A percentile compares a stretch with the other conserved stretches of the same genome.
Evolutionary conservation across 2,888 invertebrate species (phyloP).

Genomic region (Micropterix aruncella): DNA sequence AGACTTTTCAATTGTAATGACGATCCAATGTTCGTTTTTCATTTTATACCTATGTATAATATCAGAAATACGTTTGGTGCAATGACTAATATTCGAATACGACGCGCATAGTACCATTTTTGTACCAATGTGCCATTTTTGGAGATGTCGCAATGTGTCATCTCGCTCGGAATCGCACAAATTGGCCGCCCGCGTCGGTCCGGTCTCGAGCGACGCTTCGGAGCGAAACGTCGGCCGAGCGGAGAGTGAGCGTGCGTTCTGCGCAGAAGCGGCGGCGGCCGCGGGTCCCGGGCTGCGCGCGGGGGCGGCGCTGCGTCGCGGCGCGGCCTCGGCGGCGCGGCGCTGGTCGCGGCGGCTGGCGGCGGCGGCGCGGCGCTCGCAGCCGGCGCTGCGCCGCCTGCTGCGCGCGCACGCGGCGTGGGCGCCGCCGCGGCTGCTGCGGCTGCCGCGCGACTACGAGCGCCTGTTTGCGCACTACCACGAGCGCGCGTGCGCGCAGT

Average conservation of each 20-base stretch:
- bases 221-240: conserved; percentile 4
- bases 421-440: conserved; percentile 70
- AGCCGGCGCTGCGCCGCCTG: conserved; percentile 52
- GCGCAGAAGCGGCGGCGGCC: conserved; percentile 16
- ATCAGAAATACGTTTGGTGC: too few relatives aligned
- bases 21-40: too few relatives aligned
- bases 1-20: too few relatives aligned
- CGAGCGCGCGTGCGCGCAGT: conserved; percentile 74
- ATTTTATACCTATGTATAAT: too few relatives aligned
- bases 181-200: too few relatives aligned
- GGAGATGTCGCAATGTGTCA: too few relatives aligned
- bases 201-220: conserved; percentile 7
- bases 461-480: conserved; percentile 62
- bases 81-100: too few relatives aligned
- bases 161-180: too few relatives aligned
- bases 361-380: conserved; percentile 32
- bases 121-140: too few relatives aligned
- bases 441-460: conserved; percentile 84
- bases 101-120: too few relatives aligned
- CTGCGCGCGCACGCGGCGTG: conserved; percentile 63
- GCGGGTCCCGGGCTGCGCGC: conserved; percentile 12
- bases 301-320: conserved; percentile 17
- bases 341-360: conserved; percentile 19
- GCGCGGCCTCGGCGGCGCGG: conserved; percentile 25
- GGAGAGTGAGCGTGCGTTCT: conserved; percentile 18